Conservation (phyloP, 1,140 invertebrate species). For the Scaptomyza montana region DNA sequence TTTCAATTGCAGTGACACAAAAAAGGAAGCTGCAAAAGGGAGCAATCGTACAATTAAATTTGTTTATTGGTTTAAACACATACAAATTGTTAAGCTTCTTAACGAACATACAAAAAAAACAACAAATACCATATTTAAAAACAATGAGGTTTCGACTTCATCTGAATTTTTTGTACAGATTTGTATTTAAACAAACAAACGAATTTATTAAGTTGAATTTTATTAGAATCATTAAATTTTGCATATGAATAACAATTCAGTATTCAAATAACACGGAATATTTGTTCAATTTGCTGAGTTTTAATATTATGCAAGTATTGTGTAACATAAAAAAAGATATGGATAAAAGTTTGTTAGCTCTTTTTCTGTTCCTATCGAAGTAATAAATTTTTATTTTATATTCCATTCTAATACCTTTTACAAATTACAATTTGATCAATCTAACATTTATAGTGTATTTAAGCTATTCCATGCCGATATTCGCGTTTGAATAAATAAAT, state of each 20-base stretch:
- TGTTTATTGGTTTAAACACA: constrained; percentile 63
- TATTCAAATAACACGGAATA: not conserved
- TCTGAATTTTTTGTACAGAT: not conserved
- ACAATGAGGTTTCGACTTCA: not conserved
- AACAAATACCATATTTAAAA: not conserved
- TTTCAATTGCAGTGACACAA: constrained; percentile 25
- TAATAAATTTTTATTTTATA: not conserved
- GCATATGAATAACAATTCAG: not conserved
- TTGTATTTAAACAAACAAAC: not conserved
- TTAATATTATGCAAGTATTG: not conserved
- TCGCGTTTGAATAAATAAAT: constrained; percentile 42
- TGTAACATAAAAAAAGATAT: not conserved
- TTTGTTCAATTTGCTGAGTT: not conserved
- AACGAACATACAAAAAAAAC: constrained; percentile 4
- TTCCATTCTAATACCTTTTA: not conserved
- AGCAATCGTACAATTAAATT: constrained; percentile 55
- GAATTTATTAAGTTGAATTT: constrained; percentile 2
- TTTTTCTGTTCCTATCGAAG: not conserved
- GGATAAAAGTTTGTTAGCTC: not conserved
- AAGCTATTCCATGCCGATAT: constrained; percentile 14
- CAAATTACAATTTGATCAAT: not conserved
- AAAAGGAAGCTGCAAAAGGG: constrained; percentile 24
- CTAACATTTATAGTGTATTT: constrained; percentile 17
- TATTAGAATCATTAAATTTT: not conserved
- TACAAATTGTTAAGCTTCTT: constrained; percentile 50